These are phyloP conservation scores for Ylistrum balloti DNA, from an alignment of 1,140 invertebrate species.

Conservation along the genomic window DNA sequence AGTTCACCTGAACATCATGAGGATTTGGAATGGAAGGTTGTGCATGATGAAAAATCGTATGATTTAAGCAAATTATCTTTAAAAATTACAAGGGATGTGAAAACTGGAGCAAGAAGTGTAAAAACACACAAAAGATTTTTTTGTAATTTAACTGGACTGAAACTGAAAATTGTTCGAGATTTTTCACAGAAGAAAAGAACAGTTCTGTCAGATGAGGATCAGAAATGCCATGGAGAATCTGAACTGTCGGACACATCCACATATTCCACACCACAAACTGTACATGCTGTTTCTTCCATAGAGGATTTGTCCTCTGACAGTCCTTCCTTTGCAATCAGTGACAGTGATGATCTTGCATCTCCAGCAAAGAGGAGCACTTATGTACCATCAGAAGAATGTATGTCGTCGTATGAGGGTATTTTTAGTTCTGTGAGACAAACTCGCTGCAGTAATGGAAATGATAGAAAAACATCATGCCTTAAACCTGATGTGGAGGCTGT, in stretches of 20 bases:
- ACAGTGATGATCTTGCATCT: background rate
- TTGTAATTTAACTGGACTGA: background rate
- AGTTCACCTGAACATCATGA: background rate
- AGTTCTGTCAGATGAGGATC: background rate
- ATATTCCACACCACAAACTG: background rate
- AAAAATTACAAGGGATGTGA: constrained; percentile 1
- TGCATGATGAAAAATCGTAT: background rate
- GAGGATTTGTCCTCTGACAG: background rate
- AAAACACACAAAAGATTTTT: background rate
- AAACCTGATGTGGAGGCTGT: too few relatives aligned
- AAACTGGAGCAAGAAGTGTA: background rate
- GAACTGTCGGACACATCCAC: background rate
- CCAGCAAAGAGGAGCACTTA: background rate
- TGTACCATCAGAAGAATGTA: background rate
- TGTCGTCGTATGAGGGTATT: background rate
- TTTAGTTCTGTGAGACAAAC: background rate
- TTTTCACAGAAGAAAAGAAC: background rate
- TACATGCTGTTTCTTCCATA: background rate
- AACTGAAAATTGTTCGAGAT: constrained; percentile 28
- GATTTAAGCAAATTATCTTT: background rate
- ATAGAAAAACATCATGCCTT: too few relatives aligned
- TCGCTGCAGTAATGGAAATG: too few relatives aligned
- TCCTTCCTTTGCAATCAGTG: background rate
- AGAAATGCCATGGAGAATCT: background rate
- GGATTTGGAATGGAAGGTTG: background rate